Base-by-base conservation (phyloP, 2,797 vertebrate genomes). In the Microhierax caerulescens region DNA sequence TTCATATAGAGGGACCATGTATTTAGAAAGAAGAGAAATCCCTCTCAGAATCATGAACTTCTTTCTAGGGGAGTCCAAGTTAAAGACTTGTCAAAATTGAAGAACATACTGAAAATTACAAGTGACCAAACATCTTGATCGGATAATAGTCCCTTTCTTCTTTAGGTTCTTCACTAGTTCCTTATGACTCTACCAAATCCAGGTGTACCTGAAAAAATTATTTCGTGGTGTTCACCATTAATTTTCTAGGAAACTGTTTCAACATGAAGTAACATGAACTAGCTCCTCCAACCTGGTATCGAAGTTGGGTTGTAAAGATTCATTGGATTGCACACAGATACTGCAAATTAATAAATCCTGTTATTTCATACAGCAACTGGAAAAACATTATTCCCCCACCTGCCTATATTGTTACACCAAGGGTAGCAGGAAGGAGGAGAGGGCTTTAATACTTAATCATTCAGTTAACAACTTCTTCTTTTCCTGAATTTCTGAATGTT, bases 211-310 rank as follows among this genome's bases (percentile, higher is more conserved):
- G n/a, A 53, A 86, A 88, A 80, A 74, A 32, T n/a, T 53, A 45
- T 65, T 50, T 13, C 23, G 11, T 47, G 45, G 25, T 23, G 16
- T 50, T 65, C 22, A 61, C 21, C 15, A 24, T 12, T 63, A 11
- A 45, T 72, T 74, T 91, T 47, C 43, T 68, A 64, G 16, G 51
- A 81, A 51, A 68, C 1, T 10, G 12, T 56, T 86, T 92, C 51
- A 63, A 47, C 2, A 1, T 11, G 9, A 69, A 63, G 19, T 21
- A 56, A 78, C 48, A 60, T 0, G 0, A 90, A 73, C 20, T 25
- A 48, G 30, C 28, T 86, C 34, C 45, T 87, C 45, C 41, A 81
- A 32, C 5, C 39, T 53, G 21, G 20, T 32, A 25, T 7, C 4
- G 1, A 73, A 80, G 24, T 14, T 23, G 12, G 16, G 14, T 51